A percentile compares a stretch with the other conserved stretches of the same genome.
Evolutionary conservation across 2,113 vertebrate species (phyloP).

Genomic region (Ictidomys tridecemlineatus): DNA sequence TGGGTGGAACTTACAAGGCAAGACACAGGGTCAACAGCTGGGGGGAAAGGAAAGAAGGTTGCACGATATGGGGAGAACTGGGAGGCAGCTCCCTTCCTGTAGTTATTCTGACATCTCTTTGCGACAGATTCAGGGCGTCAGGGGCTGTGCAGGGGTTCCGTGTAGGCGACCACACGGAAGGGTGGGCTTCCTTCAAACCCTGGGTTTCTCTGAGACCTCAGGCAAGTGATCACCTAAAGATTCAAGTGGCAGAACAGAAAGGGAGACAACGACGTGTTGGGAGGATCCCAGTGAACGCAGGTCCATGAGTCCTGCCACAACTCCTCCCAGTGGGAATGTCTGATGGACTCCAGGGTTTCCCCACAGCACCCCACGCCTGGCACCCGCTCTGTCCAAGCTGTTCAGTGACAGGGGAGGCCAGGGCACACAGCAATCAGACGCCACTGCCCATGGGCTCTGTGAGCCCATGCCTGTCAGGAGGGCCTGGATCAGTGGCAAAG

Average conservation of each 20-base stretch:
- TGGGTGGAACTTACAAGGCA: not conserved
- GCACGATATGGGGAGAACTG: not conserved
- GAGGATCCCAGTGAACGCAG: fast-evolving
- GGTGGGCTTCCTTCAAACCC: not conserved
- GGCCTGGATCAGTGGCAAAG: not conserved
- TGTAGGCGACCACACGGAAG: not conserved
- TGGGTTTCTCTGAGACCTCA: not conserved
- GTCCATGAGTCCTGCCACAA: too few relatives aligned
- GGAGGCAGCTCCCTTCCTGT: not conserved
- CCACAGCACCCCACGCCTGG: fast-evolving
- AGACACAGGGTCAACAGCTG: not conserved
- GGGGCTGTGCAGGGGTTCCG: not conserved
- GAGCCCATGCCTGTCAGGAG: not conserved
- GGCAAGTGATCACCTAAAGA: not conserved
- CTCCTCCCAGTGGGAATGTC: not conserved
- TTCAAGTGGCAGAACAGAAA: not conserved
- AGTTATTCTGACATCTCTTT: not conserved
- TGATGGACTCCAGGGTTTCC: fast-evolving
- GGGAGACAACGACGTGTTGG: not conserved
- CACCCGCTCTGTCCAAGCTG: not conserved
- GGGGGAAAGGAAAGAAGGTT: not conserved
- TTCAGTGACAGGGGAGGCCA: fast-evolving
- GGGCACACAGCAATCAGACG: not conserved
- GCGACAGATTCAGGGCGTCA: not conserved
- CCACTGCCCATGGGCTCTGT: too few relatives aligned